Conservation (phyloP, 1,140 invertebrate species). For the Leguminivora glycinivorella region DNA sequence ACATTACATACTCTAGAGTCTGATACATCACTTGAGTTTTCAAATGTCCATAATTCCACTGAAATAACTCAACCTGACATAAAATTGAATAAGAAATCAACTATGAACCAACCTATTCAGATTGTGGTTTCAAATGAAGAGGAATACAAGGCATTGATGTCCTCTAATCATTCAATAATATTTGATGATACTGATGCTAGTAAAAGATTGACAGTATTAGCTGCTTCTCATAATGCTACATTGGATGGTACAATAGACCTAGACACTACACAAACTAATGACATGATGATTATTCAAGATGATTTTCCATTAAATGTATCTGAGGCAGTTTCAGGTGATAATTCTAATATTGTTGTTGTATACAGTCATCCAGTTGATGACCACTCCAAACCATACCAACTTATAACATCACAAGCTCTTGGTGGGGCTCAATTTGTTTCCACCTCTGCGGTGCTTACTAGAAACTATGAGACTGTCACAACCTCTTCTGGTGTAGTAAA, state of each 20-base stretch:
- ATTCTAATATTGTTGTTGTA: constrained; percentile 82
- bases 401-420: constrained; percentile 60
- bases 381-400: constrained; percentile 76
- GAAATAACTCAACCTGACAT: constrained; percentile 37
- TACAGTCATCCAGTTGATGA: constrained; percentile 80
- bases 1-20: constrained; percentile 41
- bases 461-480: constrained; percentile 78
- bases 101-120: constrained; percentile 69
- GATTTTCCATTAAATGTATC: constrained; percentile 70
- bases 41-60: constrained; percentile 40
- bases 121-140: constrained; percentile 76
- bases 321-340: constrained; percentile 68
- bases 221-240: constrained; percentile 44
- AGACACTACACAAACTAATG: constrained; percentile 57
- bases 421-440: constrained; percentile 63
- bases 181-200: constrained; percentile 60
- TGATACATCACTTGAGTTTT: constrained; percentile 50
- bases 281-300: constrained; percentile 75
- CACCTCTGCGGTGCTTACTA: constrained; percentile 73
- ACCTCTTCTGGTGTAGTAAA: constrained; percentile 65
- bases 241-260: constrained; percentile 55
- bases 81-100: constrained; percentile 60
- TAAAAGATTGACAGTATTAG: constrained; percentile 64
- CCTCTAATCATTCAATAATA: constrained; percentile 68
- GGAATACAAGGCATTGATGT: constrained; percentile 72